These are phyloP conservation scores for Dasysyrphus albostriatus DNA, from an alignment of 2,888 invertebrate species.

Conservation along the genomic window DNA sequence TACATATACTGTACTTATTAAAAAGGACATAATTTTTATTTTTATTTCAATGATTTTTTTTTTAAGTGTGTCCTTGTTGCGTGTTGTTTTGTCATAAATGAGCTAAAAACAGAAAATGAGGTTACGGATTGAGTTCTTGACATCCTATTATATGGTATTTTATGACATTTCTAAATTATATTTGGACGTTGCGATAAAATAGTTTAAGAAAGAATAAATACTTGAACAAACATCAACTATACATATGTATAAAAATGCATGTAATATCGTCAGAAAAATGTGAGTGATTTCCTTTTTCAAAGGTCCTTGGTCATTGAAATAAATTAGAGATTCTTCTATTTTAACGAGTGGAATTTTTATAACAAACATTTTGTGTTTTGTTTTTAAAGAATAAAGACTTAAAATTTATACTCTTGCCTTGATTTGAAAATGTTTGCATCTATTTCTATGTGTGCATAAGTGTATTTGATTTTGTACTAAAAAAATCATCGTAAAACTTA, in stretches of 20 bases:
- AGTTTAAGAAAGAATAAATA: slow-evolving; percentile 5
- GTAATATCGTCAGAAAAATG: background rate
- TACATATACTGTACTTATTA: background rate
- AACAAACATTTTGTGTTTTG: background rate
- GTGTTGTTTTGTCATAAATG: slow-evolving; percentile 51
- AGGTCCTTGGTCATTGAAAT: slow-evolving; percentile 19
- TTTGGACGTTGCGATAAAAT: background rate
- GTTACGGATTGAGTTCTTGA: slow-evolving; percentile 62
- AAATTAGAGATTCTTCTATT: slow-evolving; percentile 10
- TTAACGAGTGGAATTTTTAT: slow-evolving; percentile 13
- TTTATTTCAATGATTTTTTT: background rate
- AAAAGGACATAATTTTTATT: slow-evolving; percentile 5
- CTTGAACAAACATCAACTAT: background rate
- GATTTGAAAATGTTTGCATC: slow-evolving; percentile 6
- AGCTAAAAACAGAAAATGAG: slow-evolving; percentile 21
- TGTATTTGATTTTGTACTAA: background rate
- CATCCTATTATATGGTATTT: slow-evolving; percentile 39
- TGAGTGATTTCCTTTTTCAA: background rate
- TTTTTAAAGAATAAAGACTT: slow-evolving; percentile 9
- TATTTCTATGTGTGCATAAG: background rate
- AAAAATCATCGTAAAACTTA: slow-evolving; percentile 2
- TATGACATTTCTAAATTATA: slow-evolving; percentile 19
- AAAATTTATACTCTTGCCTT: slow-evolving; percentile 22
- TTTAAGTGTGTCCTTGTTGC: slow-evolving; percentile 55
- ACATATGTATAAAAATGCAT: too few species aligned